These are phyloP conservation scores for Torymus texanus DNA, from an alignment of 2,888 invertebrate genomes.

Conservation along the genomic window DNA sequence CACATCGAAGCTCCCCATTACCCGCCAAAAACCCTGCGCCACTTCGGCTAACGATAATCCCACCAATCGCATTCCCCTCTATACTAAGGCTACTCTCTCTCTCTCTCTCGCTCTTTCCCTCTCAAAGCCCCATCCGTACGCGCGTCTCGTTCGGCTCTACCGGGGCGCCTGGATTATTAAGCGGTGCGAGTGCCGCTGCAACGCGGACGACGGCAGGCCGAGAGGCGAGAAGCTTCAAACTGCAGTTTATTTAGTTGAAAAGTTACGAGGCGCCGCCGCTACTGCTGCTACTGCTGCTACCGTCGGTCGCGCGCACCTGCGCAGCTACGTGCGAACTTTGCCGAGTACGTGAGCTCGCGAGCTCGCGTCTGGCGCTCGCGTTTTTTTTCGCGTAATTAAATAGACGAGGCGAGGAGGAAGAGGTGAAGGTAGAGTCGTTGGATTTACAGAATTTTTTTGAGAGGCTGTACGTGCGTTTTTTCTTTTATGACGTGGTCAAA, in stretches of 20 bases:
- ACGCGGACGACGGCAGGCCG: constrained; percentile 53
- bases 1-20: too few species aligned
- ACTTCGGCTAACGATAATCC: too few species aligned
- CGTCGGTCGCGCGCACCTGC: constrained; percentile 54
- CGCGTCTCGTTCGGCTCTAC: too few species aligned
- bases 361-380: constrained; percentile 24
- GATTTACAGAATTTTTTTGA: too few species aligned
- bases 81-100: background rate
- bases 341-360: constrained; percentile 1
- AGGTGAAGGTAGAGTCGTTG: too few species aligned
- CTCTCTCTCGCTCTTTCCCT: background rate
- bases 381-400: too few species aligned
- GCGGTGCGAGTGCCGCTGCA: constrained; percentile 53
- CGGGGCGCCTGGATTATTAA: constrained; percentile 56
- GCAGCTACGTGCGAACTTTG: constrained; percentile 39
- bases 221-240: constrained; percentile 62
- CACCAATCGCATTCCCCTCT: too few species aligned
- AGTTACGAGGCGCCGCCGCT: constrained; percentile 60
- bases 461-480: too few species aligned
- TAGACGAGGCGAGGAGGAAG: too few species aligned
- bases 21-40: too few species aligned
- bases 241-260: constrained; percentile 67
- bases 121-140: too few species aligned
- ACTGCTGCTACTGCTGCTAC: constrained; percentile 58
- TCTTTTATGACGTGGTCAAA: too few species aligned